Percentiles rank a stretch among this genome's conserved stretches.
Evolutionary conservation across 1,140 invertebrate species (phyloP).

Genomic region (Hypothenemus hampei): DNA sequence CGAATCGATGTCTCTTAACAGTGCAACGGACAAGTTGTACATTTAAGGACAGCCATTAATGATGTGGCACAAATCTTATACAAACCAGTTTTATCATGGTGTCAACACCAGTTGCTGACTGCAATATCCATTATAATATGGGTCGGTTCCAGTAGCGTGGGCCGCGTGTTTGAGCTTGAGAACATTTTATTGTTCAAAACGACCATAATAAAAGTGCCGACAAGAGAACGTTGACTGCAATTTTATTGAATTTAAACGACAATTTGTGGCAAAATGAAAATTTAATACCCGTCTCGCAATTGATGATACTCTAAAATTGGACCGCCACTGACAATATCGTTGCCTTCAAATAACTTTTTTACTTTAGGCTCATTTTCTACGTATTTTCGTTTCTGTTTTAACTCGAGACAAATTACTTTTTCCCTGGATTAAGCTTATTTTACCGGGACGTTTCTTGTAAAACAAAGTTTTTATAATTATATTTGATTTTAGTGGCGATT

Average conservation of each 20-base stretch:
- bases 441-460: too few relatives aligned
- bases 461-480: too few relatives aligned
- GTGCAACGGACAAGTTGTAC: slow-evolving; percentile 36
- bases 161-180: not conserved
- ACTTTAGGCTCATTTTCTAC: not conserved
- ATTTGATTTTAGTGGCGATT: too few relatives aligned
- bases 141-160: too few relatives aligned
- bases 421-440: not conserved
- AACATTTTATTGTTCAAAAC: not conserved
- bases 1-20: slow-evolving; percentile 32
- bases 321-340: not conserved
- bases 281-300: too few relatives aligned
- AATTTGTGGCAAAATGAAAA: too few relatives aligned
- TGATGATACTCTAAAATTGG: too few relatives aligned
- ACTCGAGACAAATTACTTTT: not conserved
- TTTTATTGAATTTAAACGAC: too few relatives aligned
- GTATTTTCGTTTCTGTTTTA: not conserved
- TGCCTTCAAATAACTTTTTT: too few relatives aligned
- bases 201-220: too few relatives aligned
- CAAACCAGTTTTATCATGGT: slow-evolving; percentile 38
- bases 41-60: slow-evolving; percentile 35
- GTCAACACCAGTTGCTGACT: slow-evolving; percentile 39
- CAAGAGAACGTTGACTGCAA: too few relatives aligned
- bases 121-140: too few relatives aligned
- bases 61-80: slow-evolving; percentile 38